Evolutionary conservation across 2,797 vertebrate genomes (phyloP).

Genomic region (Myripristis murdjan): DNA sequence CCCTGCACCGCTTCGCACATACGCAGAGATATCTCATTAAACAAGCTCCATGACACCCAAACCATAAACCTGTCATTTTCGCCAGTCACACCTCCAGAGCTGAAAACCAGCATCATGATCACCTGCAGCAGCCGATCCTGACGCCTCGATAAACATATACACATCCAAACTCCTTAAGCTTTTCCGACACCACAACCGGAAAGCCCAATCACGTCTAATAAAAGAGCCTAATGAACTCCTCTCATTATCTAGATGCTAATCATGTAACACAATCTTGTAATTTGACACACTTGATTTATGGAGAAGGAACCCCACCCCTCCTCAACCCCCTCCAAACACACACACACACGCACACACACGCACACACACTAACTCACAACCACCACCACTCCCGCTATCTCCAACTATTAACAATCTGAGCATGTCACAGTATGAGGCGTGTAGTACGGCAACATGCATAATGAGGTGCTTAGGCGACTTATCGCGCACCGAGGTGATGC

Average conservation of each 20-base stretch:
- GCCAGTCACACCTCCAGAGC: not conserved
- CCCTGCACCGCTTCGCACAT: not conserved
- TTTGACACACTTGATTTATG: conserved; percentile 82
- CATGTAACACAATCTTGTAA: conserved; percentile 81
- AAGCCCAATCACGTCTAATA: conserved; percentile 74
- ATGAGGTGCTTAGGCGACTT: conserved; percentile 50
- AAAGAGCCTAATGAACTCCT: conserved; percentile 77
- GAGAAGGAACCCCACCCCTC: conserved; percentile 27
- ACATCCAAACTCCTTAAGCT: conserved; percentile 29
- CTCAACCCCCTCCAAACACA: not conserved
- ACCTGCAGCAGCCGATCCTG: conserved; percentile 20
- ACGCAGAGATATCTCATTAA: not conserved
- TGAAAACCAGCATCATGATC: conserved; percentile 11
- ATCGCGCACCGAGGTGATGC: conserved; percentile 42
- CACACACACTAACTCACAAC: conserved; percentile 39
- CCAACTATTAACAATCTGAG: conserved; percentile 56
- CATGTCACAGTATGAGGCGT: conserved; percentile 46
- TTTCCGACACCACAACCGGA: conserved; percentile 54
- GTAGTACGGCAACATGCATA: conserved; percentile 44
- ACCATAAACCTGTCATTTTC: not conserved
- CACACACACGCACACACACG: conserved; percentile 1
- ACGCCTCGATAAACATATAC: conserved; percentile 52
- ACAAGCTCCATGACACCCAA: conserved; percentile 9
- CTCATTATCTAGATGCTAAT: conserved; percentile 81
- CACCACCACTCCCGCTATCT: conserved; percentile 31